These are phyloP conservation scores for Xenopus petersii DNA, from an alignment of 2,797 vertebrate genomes.

Conservation along the genomic window DNA sequence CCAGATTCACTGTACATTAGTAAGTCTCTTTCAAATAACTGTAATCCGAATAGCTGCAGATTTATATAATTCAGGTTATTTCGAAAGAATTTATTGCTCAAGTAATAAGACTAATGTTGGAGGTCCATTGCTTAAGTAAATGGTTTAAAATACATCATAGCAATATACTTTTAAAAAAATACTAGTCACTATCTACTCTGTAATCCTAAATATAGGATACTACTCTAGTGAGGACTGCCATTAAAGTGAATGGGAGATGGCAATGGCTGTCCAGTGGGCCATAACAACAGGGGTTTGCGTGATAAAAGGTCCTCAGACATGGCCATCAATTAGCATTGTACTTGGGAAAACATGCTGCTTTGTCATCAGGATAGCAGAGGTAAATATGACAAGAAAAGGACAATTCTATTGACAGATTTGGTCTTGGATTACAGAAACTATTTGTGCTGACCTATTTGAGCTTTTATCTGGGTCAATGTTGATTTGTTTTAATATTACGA, in stretches of 20 bases:
- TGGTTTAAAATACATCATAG: too few species aligned
- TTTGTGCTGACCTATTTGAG: background rate
- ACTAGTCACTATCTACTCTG: too few species aligned
- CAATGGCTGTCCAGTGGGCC: background rate
- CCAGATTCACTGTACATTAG: background rate
- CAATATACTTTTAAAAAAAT: too few species aligned
- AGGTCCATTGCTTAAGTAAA: too few species aligned
- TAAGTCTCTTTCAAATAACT: background rate
- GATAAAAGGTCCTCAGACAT: background rate
- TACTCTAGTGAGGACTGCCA: too few species aligned
- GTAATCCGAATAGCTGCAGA: background rate
- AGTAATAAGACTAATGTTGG: too few species aligned
- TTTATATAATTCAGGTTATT: background rate
- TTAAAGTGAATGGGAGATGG: too few species aligned
- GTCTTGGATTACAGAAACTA: background rate
- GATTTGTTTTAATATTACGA: background rate
- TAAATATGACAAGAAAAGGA: background rate
- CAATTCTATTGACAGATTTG: background rate
- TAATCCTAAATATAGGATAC: too few species aligned
- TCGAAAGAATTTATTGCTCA: background rate
- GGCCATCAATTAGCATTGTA: constrained; percentile 15
- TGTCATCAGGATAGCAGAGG: constrained; percentile 17
- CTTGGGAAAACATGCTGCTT: constrained; percentile 8
- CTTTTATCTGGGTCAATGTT: background rate
- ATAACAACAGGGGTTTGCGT: background rate